Base-by-base conservation (phyloP, 2,888 invertebrate genomes). In the Lymantria monacha region DNA sequence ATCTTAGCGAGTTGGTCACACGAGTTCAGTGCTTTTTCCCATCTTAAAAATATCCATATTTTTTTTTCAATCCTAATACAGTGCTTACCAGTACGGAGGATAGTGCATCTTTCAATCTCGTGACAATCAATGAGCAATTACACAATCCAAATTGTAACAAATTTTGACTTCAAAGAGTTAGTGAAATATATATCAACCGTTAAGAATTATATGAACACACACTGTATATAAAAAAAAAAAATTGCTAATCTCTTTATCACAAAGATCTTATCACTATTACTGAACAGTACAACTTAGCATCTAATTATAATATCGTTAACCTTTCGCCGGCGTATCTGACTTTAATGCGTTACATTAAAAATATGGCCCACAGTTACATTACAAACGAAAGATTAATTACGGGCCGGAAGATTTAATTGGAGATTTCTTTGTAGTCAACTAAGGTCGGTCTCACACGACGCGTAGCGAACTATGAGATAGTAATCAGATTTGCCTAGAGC, bases 251-350 rank as follows among this genome's bases (percentile, higher is more conserved):
- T 55, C 48, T 57, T 44, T 49, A 63, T 48, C 48, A 15, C 30
- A 3, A 0, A 44, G 52, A 64, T 64, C 38, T 57, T 59, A 64
- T 59, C 65, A 49, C 31, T 53, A 55, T 45, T 56, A 61, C 49
- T 47, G 45, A 54, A 59, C 55, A 49, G 38, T 15, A 48, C 53
- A 41, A 44, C 42, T 53, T 60, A 51, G 49, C 46, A 53, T 57
- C 53, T 63, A 51, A 66, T 66, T 66, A 63, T 47, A 63, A 62
- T 53, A 63, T 52, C 55, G 42, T 65, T 65, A 63, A 56, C 66
- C 63, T 65, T 63, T 63, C 48, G 49, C 41, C 48, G 45, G 48
- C 42, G 41, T 46, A 57, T 54, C 48, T 44, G 46, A 44, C 53
- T 38, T 46, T 53, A 55, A 61, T 53, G 41, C 40, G 30, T 54